Evolutionary conservation across 2,113 vertebrate species (phyloP), one percentile per base, ranked within the genome.

Genomic region (Phocoena phocoena): DNA sequence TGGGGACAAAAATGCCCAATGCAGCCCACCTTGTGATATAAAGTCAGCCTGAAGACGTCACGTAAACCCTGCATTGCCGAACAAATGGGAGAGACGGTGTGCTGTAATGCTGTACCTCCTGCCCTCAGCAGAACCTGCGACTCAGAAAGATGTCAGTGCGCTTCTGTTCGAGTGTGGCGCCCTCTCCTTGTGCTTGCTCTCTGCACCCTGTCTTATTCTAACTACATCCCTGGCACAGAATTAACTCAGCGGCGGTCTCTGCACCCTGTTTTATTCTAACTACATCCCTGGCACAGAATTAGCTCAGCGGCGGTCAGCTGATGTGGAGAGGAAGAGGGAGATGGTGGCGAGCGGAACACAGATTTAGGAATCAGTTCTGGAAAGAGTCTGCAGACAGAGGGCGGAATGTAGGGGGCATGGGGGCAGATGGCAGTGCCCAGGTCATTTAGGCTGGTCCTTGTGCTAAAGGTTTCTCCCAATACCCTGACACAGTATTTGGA

Each of bases 61-160:
- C 5, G 38, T 12, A 11, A 50, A 91, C n/a, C 50, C 50, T 28
- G 1, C 18, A 0, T 4, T 31, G 73, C 38, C 44, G 71, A 44
- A 1, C 53, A 55, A 2, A 41, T 3, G 47, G 36, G 62, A 15
- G 62, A 1, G 12, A 12, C 23, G 55, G 36, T 20, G 0, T 3
- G 5, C 5, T 20, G 3, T 14, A 20, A 53, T 20, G 63, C 36
- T 1, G 31, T 13, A 2, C 31, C 58, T 68, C 60, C 74, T 2
- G 0, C 10, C 0, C n/a, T 14, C 10, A 6, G 47, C 6, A 33
- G 79, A 41, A 13, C 3, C 31, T 12, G 9, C 10, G 6, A 21
- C 20, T 41, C 8, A 0, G 93, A 38, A n/a, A 41, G 26, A 14
- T 63, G 50, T n/a, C 26, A 0, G 0, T 3, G 23, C 38, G 0